phyloP scores from a whole-genome alignment of 2,113 vertebrate species.

The Neotoma lepida region DNA sequence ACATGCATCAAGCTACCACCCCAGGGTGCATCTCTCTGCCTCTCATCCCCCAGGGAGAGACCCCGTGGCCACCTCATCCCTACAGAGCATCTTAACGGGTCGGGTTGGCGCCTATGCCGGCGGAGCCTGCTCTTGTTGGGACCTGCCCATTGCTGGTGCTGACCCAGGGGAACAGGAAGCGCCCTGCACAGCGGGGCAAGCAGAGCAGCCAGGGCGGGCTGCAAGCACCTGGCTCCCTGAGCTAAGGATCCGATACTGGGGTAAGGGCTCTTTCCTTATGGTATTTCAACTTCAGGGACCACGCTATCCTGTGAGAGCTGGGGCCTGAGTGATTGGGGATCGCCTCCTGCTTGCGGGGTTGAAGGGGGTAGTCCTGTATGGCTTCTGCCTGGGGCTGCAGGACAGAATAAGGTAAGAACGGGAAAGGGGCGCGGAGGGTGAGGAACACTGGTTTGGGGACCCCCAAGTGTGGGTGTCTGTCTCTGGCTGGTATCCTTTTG shows the following conservation, averaged over 20 bases:
- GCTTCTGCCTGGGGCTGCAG: not conserved
- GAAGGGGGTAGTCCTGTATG: not conserved
- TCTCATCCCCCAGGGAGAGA: not conserved
- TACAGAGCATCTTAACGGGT: not conserved
- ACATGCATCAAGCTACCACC: not conserved
- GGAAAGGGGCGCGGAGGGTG: rapidly evolving
- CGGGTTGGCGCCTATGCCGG: conserved; percentile 8
- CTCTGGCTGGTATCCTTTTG: not conserved
- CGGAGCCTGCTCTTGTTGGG: conserved; percentile 61
- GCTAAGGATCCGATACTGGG: not conserved
- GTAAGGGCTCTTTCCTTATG: conserved; percentile 19
- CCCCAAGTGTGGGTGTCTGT: not conserved
- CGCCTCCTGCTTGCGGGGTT: not conserved
- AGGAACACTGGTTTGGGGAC: not conserved
- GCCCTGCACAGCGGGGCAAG: conserved; percentile 18
- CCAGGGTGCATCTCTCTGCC: not conserved
- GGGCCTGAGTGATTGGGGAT: not conserved
- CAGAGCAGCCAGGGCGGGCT: not conserved
- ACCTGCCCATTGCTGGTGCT: conserved; percentile 62
- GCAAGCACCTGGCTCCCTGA: not conserved
- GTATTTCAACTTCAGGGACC: not conserved
- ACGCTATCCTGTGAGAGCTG: not conserved
- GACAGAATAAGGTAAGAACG: not conserved
- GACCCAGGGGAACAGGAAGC: conserved; percentile 73
- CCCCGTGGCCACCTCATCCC: not conserved